Conservation (phyloP, 2,888 invertebrate genomes). For the Ichneumoninae sp. region DNA sequence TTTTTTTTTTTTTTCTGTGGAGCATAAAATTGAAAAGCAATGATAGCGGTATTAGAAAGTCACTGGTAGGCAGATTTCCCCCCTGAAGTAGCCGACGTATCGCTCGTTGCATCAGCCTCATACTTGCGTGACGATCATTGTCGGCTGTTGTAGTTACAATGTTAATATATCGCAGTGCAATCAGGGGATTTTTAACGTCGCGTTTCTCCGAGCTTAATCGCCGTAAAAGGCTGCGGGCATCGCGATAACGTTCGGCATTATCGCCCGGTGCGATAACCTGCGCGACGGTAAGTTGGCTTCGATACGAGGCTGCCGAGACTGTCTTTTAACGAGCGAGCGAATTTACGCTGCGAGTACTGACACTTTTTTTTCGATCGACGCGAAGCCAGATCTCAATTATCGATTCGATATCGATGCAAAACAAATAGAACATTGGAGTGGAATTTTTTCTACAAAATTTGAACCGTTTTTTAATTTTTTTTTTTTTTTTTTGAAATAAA, state of each 20-base stretch:
- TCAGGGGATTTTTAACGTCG: background rate
- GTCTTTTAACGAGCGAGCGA: background rate
- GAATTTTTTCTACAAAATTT: background rate
- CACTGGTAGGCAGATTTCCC: background rate
- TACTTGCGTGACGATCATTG: background rate
- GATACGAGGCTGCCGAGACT: background rate
- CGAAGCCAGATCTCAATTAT: background rate
- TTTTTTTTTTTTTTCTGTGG: background rate
- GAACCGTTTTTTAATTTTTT: too few relatives aligned
- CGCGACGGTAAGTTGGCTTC: conserved; percentile 6
- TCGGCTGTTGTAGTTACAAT: conserved; percentile 11
- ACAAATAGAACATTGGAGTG: background rate
- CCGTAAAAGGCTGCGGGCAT: conserved; percentile 36
- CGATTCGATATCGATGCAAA: background rate
- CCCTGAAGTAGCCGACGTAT: background rate
- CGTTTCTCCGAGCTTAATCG: conserved; percentile 10
- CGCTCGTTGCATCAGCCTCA: conserved; percentile 15
- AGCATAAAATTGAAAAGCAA: background rate
- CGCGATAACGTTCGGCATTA: conserved; percentile 47
- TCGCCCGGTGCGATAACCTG: conserved; percentile 58
- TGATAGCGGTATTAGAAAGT: background rate
- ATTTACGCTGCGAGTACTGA: background rate
- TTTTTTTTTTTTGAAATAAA: background rate
- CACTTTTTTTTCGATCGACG: background rate
- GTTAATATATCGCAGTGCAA: conserved; percentile 3